A percentile compares a stretch with the other conserved stretches of the same genome.
Evolutionary conservation across 2,113 vertebrate genomes (phyloP).

Genomic region (Festucalex cinctus): DNA sequence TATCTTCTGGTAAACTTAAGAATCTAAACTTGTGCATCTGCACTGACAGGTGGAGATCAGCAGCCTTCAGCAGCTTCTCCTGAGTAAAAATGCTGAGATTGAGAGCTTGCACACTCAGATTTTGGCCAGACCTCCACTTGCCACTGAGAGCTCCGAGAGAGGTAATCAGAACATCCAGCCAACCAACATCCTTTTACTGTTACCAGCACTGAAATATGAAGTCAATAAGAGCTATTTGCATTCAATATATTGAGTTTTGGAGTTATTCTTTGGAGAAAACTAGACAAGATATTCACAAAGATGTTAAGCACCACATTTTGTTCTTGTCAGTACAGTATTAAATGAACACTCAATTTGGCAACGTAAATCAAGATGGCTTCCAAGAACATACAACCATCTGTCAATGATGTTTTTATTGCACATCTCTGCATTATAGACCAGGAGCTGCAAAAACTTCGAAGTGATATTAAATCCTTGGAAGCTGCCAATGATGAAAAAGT

Average conservation of each 20-base stretch:
- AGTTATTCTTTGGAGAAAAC: slow-evolving; percentile 19
- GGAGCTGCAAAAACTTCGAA: slow-evolving; percentile 86
- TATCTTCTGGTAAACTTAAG: slow-evolving; percentile 11
- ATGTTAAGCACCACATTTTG: slow-evolving; percentile 82
- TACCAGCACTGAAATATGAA: slow-evolving; percentile 10
- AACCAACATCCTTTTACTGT: background rate
- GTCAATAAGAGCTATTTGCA: slow-evolving; percentile 24
- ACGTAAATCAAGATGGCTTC: background rate
- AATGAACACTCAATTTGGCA: slow-evolving; percentile 31
- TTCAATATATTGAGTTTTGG: slow-evolving; percentile 21
- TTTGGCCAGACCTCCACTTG: slow-evolving; percentile 73
- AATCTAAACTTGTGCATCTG: slow-evolving; percentile 12
- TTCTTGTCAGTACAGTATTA: slow-evolving; percentile 52
- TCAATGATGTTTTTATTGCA: background rate
- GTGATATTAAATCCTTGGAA: slow-evolving; percentile 85
- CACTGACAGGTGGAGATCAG: slow-evolving; percentile 83
- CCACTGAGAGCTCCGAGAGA: slow-evolving; percentile 80
- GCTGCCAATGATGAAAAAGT: slow-evolving; percentile 94
- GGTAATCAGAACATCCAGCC: slow-evolving; percentile 68
- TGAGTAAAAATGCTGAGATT: slow-evolving; percentile 89
- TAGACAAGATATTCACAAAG: slow-evolving; percentile 83
- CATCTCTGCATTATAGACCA: slow-evolving; percentile 79
- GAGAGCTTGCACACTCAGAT: slow-evolving; percentile 87
- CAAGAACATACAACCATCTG: background rate
- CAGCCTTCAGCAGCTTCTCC: slow-evolving; percentile 87